Percentiles rank a stretch among this genome's conserved stretches.
phyloP scores from a whole-genome alignment of 2,888 invertebrate species.

The Diplolepis rosae region DNA sequence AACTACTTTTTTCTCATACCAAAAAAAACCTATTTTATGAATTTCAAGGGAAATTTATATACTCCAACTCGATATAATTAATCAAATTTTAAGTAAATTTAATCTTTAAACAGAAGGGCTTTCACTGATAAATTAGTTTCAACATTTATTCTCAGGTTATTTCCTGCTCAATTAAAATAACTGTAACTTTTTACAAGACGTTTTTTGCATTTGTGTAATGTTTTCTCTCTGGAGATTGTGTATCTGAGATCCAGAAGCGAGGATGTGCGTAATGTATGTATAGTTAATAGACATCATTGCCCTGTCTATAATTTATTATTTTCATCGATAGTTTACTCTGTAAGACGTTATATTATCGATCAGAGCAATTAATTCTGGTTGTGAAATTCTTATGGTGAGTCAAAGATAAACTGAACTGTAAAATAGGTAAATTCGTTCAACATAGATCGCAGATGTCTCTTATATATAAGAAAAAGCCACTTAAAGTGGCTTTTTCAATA shows the following conservation, averaged over 20 bases:
- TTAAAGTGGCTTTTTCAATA: not conserved
- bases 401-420: not conserved
- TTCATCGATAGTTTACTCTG: not conserved
- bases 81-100: not conserved
- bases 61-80: too few relatives aligned
- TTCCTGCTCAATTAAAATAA: conserved; percentile 27
- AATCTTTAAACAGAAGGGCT: not conserved
- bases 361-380: not conserved
- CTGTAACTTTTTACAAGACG: conserved; percentile 22
- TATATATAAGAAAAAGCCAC: not conserved
- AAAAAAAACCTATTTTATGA: not conserved
- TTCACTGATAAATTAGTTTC: conserved; percentile 9
- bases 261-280: not conserved
- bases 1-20: too few relatives aligned
- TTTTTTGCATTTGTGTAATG: conserved; percentile 1
- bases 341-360: conserved; percentile 6
- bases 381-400: not conserved
- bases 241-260: not conserved
- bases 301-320: not conserved
- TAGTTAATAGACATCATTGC: not conserved
- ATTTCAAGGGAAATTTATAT: too few relatives aligned
- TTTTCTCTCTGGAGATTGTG: conserved; percentile 18
- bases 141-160: conserved; percentile 3
- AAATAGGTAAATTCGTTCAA: not conserved
- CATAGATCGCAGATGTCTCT: not conserved